Percentiles rank a stretch among this genome's conserved stretches.
phyloP scores from a whole-genome alignment of 2,888 invertebrate species.

The Drosophila maculinotata region DNA sequence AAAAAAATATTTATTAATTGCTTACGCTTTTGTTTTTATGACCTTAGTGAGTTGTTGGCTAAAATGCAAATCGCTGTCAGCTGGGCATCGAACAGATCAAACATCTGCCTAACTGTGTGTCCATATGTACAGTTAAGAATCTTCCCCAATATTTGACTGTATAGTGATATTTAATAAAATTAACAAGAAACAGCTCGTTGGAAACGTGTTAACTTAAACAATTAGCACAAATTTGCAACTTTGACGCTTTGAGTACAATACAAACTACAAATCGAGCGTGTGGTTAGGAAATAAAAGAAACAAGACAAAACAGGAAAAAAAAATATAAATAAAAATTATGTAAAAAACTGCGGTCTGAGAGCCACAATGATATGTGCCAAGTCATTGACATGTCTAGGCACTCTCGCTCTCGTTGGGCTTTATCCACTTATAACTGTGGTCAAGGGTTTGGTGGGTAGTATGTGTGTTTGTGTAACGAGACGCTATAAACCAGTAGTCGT shows the following conservation, averaged over 20 bases:
- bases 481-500: conserved; percentile 41
- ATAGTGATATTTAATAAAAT: conserved; percentile 21
- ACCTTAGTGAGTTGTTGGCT: not conserved
- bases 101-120: not conserved
- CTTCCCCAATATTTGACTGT: conserved; percentile 20
- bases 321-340: conserved; percentile 38
- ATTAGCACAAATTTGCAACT: conserved; percentile 62
- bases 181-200: conserved; percentile 29
- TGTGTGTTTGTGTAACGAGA: conserved; percentile 7
- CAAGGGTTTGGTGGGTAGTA: not conserved
- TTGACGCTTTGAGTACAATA: conserved; percentile 19
- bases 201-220: conserved; percentile 42
- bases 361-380: conserved; percentile 45
- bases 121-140: not conserved
- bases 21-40: not conserved
- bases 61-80: not conserved
- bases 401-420: conserved; percentile 50
- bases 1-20: not conserved
- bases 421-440: not conserved
- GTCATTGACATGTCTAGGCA: conserved; percentile 64
- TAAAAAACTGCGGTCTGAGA: conserved; percentile 47
- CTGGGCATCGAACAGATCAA: conserved; percentile 1
- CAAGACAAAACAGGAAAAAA: conserved; percentile 1
- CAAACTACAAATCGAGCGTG: conserved; percentile 6
- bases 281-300: conserved; percentile 23